Evolutionary conservation across 2,113 vertebrate genomes (phyloP), one percentile per base, ranked within the genome.

Genomic region (Ramphastos sulfuratus): DNA sequence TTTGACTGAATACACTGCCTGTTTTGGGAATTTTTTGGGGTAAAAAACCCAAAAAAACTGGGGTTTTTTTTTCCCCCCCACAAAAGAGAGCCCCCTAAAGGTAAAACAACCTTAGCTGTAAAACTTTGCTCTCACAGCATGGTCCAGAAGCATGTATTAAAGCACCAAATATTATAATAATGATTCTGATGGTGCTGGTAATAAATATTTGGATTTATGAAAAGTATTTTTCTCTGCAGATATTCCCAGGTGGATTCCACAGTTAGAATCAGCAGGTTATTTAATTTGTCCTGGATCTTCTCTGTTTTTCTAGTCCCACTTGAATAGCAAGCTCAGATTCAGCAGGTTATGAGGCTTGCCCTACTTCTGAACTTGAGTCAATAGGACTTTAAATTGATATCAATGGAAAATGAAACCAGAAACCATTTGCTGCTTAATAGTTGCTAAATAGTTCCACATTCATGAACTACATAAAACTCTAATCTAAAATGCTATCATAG

Each of bases 261-360:
- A 79, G 54, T 79, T 71, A 66, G 81, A 93, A 94, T 92, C 89
- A 93, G 89, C 74, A 91, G 46, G 71, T 96, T 93, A 70, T 72
- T 95, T 93, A 78, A 74, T 82, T 90, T 84, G 74, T 30, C 83
- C 86, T 75, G 92, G 35, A 90, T 94, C 37, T 82, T 91, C 74
- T 92, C 83, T 84, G 42, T n/a, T 93, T 92, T 90, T 18, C 14
- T 84, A 89, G 85, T 94, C 84, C 80, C 73, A 82, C 39, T 89
- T 82, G 74, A 93, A 94, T 76, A 89, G 23, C 50, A 61, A 86
- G 55, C 65, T 92, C 77, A 82, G 81, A 94, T 94, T 93, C 86
- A 86, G 83, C 81, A 94, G 83, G 84, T 92, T 96, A 96, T 87
- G 69, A 89, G 63, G 78, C 87, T 89, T 93, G 86, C 35, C 67